Base-by-base conservation (phyloP, 1,140 invertebrate genomes). In the Cherax destructor region DNA sequence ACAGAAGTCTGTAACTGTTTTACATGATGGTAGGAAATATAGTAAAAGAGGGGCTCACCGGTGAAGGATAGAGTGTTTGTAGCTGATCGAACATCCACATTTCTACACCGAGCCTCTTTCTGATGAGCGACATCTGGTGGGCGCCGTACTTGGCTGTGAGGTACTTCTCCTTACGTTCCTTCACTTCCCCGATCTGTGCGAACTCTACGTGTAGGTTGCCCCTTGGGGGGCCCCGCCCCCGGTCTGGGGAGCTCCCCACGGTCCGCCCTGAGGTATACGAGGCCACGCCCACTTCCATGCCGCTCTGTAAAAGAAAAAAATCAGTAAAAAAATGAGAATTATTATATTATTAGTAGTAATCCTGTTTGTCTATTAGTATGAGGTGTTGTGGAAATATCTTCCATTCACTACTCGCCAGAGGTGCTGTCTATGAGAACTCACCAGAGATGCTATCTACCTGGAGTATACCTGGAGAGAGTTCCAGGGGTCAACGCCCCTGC, bases 41-140 rank as follows among this genome's bases (percentile, higher is more conserved):
- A 41, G 2, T 41, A 16, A 59, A 16, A 59, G 56, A 59, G 61
- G 18, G 61, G 18, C 83, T 59, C 61, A 92, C 92, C 86, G 84
- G 91, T 84, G 88, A 90, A 13, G 84, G 86, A 86, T 92, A 93
- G 65, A 93, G 79, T 3, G 80, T 72, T 94, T 94, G 88, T 89
- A 99, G 95, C 94, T 99, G 97, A 94, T 99, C 98, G 94, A 98
- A 99, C 74, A 99, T 96, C 98, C 98, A 99, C 97, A 99, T 99
- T 95, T 99, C 98, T 13, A 99, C 98, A 16, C 97, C 97, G 88
- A 99, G 95, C 94, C 98, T 95, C 95, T 99, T 99, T 93, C 98
- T 96, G 94, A 99, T 99, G 92, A 99, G 96, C 93, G 97, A 97
- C 98, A 99, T 99, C 95, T 99, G 98, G 95, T 99, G 98, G 92